phyloP scores from a whole-genome alignment of 2,113 vertebrate genomes.

The Oreochromis niloticus region DNA sequence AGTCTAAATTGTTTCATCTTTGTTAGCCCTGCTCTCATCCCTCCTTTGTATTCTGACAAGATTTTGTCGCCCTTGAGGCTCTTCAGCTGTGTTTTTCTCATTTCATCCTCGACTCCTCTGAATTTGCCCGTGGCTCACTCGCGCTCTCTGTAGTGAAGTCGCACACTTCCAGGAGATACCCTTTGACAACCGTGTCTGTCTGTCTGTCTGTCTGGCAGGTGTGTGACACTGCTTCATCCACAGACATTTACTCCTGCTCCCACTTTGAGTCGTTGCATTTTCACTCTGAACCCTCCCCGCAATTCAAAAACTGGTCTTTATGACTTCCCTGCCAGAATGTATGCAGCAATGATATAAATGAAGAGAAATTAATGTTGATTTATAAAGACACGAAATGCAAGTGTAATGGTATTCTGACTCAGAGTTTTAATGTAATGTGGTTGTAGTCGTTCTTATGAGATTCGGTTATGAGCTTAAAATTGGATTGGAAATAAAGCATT shows the following conservation, averaged over 20 bases:
- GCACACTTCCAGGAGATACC: constrained; percentile 1
- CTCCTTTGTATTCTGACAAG: constrained; percentile 16
- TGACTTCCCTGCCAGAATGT: not conserved
- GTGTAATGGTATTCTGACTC: not conserved
- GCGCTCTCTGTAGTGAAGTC: not conserved
- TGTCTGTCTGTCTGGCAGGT: not conserved
- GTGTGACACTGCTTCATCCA: not conserved
- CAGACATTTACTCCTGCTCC: constrained; percentile 3
- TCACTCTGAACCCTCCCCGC: not conserved
- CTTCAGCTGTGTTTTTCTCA: not conserved
- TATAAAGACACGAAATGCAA: not conserved
- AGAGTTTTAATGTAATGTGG: not conserved
- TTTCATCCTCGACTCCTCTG: not conserved
- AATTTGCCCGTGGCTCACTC: constrained; percentile 7
- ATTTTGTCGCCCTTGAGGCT: constrained; percentile 9
- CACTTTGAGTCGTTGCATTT: not conserved
- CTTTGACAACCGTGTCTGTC: constrained; percentile 13
- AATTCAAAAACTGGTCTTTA: not conserved
- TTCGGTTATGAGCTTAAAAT: constrained; percentile 4
- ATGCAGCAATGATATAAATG: not conserved
- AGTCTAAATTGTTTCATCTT: constrained; percentile 5
- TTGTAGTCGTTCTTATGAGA: not conserved
- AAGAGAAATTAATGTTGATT: not conserved
- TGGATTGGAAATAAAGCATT: constrained; percentile 16
- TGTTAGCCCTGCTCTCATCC: constrained; percentile 18